These are phyloP conservation scores for Drosophila paranaensis DNA, from an alignment of 2,888 invertebrate species.

Conservation along the genomic window DNA sequence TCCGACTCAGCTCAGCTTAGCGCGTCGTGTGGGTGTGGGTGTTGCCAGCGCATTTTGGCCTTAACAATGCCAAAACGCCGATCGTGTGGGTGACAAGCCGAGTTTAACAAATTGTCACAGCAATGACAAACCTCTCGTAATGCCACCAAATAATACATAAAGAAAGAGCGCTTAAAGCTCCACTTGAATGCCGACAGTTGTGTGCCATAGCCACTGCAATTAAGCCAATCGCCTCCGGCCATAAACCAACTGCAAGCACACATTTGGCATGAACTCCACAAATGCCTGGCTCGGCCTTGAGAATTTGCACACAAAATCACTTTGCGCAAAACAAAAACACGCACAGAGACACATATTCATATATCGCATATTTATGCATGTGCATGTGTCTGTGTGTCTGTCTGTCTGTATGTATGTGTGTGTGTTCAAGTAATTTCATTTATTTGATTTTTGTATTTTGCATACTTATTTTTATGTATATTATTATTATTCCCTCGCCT, in stretches of 20 bases:
- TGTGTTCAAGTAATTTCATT: conserved; percentile 54
- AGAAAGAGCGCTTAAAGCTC: conserved; percentile 45
- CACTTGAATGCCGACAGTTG: conserved; percentile 27
- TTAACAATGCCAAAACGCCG: conserved; percentile 61
- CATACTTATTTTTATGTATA: conserved; percentile 47
- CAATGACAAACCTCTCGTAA: conserved; percentile 48
- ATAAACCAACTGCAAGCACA: conserved; percentile 54
- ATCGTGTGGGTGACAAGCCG: conserved; percentile 51
- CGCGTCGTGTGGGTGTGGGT: conserved; percentile 49
- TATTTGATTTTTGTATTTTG: conserved; percentile 46
- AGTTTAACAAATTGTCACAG: conserved; percentile 57
- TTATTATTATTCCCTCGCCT: conserved; percentile 37
- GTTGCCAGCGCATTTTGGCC: conserved; percentile 45
- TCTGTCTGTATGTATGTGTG: conserved; percentile 29
- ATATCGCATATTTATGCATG: background rate
- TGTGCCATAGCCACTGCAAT: conserved; percentile 55
- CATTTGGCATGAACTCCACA: conserved; percentile 54
- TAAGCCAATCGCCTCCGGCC: conserved; percentile 50
- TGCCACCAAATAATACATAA: conserved; percentile 15
- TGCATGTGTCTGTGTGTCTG: conserved; percentile 22
- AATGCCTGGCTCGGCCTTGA: conserved; percentile 62
- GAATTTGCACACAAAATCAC: conserved; percentile 42
- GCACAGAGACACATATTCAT: conserved; percentile 6
- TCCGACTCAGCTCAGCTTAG: conserved; percentile 15
- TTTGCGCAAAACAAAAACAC: conserved; percentile 37